Evolutionary conservation across 2,888 invertebrate species (phyloP).

Genomic region (Molorchus minor): DNA sequence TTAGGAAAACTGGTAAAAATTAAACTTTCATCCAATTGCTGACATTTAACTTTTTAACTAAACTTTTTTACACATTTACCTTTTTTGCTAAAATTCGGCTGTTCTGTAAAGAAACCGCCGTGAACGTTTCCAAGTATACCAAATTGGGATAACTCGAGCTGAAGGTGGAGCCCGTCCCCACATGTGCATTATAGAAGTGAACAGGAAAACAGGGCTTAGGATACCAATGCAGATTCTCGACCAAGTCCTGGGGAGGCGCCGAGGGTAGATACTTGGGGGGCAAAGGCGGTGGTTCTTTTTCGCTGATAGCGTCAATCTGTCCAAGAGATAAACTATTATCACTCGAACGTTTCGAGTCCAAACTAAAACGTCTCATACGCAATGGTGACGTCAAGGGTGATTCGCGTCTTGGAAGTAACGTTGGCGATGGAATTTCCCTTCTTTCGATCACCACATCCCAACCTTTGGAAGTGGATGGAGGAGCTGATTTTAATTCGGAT

Average conservation of each 20-base stretch:
- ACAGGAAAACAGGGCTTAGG: conserved; percentile 38
- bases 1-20: no score
- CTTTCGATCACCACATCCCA: conserved; percentile 60
- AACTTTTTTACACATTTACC: conserved; percentile 3
- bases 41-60: background rate
- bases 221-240: conserved; percentile 43
- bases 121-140: conserved; percentile 17
- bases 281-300: conserved; percentile 41
- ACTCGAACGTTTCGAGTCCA: conserved; percentile 29
- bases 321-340: conserved; percentile 5
- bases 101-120: background rate
- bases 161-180: conserved; percentile 24
- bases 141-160: conserved; percentile 41
- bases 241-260: conserved; percentile 56
- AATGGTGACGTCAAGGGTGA: conserved; percentile 31
- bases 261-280: conserved; percentile 54
- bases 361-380: conserved; percentile 35
- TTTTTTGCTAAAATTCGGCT: conserved; percentile 7
- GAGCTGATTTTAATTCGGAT: conserved; percentile 39
- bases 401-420: conserved; percentile 10
- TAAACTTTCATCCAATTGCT: background rate
- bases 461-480: conserved; percentile 46
- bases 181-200: conserved; percentile 24
- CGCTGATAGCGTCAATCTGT: conserved; percentile 19
- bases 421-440: conserved; percentile 30